phyloP scores from a whole-genome alignment of 2,888 invertebrate species.

The Thecophora atra region DNA sequence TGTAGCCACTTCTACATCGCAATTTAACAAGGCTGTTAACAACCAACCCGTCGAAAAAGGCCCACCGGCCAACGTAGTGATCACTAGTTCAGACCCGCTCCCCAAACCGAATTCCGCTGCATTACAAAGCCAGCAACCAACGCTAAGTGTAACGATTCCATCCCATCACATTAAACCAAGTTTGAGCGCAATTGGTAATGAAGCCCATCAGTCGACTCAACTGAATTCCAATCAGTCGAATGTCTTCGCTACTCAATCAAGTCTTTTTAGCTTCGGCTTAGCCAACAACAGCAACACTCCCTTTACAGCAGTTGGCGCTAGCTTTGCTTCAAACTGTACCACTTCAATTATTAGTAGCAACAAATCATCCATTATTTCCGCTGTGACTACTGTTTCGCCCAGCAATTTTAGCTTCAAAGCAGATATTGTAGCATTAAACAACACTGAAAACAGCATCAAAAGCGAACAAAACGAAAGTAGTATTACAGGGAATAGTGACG shows the following conservation, averaged over 20 bases:
- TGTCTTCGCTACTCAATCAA: background rate
- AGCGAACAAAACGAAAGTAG: conserved; percentile 54
- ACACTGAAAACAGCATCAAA: conserved; percentile 49
- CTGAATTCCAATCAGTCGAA: background rate
- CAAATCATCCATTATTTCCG: conserved; percentile 6
- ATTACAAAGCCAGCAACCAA: conserved; percentile 71
- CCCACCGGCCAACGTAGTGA: conserved; percentile 82
- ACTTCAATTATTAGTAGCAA: conserved; percentile 37
- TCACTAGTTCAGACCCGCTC: conserved; percentile 81
- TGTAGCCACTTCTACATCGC: conserved; percentile 30
- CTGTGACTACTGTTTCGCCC: conserved; percentile 28
- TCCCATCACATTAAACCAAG: conserved; percentile 81
- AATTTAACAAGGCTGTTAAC: conserved; percentile 60
- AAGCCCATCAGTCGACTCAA: background rate
- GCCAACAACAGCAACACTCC: conserved; percentile 40
- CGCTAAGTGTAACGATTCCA: conserved; percentile 83
- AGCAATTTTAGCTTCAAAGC: conserved; percentile 58
- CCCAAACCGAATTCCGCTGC: conserved; percentile 70
- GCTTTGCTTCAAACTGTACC: conserved; percentile 43
- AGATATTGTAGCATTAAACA: conserved; percentile 55
- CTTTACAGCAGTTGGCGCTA: conserved; percentile 57
- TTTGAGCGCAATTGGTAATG: conserved; percentile 65
- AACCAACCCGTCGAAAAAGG: conserved; percentile 68
- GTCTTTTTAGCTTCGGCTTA: background rate
- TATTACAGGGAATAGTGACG: conserved; percentile 52